phyloP scores from a whole-genome alignment of 2,113 vertebrate species.

The Vulpes lagopus region DNA sequence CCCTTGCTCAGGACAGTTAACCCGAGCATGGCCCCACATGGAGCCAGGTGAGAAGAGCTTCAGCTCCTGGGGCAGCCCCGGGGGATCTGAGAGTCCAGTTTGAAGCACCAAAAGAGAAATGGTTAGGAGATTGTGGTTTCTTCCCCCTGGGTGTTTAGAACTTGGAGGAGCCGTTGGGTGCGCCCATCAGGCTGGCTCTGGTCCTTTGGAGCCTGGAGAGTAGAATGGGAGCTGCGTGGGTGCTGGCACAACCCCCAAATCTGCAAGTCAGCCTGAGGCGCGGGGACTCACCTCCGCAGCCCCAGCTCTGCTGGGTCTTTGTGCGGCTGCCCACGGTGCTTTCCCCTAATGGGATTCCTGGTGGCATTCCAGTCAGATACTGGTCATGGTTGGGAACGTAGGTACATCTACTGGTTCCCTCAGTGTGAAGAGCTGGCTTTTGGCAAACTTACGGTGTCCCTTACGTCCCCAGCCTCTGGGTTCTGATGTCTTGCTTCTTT shows the following conservation, averaged over 20 bases:
- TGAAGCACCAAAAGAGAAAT: not conserved
- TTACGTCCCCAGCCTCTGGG: not conserved
- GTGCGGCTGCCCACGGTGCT: not conserved
- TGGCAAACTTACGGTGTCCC: not conserved
- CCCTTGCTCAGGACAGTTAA: constrained; percentile 25
- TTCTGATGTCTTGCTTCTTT: not conserved
- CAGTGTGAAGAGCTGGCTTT: not conserved
- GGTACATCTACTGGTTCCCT: not conserved
- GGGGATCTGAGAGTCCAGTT: not conserved
- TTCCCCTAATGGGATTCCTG: constrained; percentile 17
- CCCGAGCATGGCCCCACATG: not conserved
- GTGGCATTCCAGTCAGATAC: not conserved
- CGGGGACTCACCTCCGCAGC: not conserved
- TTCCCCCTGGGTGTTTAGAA: not conserved
- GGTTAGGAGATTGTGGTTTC: not conserved
- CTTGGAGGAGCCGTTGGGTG: not conserved
- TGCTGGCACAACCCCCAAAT: fast-evolving
- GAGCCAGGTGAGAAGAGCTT: not conserved
- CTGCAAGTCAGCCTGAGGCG: not conserved
- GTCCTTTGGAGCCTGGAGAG: not conserved
- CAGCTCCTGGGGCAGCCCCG: not conserved
- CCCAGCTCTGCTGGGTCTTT: not conserved
- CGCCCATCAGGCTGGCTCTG: not conserved
- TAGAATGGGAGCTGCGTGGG: not conserved
- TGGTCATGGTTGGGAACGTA: not conserved